Percentiles rank a stretch among this genome's conserved stretches.
phyloP scores from a whole-genome alignment of 2,888 invertebrate genomes.

The Cerceris ruficornis region DNA sequence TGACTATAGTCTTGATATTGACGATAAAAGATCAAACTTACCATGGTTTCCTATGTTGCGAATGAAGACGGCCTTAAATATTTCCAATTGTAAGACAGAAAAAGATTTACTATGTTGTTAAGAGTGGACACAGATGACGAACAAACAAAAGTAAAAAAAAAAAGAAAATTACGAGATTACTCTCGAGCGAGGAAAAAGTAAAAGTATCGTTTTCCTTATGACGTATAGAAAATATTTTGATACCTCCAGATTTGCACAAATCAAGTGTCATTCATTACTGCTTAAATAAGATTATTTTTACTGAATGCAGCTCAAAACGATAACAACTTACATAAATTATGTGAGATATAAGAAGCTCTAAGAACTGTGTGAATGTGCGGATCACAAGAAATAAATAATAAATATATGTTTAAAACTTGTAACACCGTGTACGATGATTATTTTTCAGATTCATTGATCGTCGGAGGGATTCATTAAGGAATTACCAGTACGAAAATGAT shows the following conservation, averaged over 20 bases:
- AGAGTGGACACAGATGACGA: slow-evolving; percentile 60
- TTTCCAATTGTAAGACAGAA: slow-evolving; percentile 66
- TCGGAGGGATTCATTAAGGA: background rate
- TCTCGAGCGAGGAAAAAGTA: slow-evolving; percentile 25
- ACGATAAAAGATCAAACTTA: slow-evolving; percentile 69
- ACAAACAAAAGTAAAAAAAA: slow-evolving; percentile 42
- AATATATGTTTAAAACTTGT: slow-evolving; percentile 78
- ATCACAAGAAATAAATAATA: slow-evolving; percentile 76
- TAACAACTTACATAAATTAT: slow-evolving; percentile 58
- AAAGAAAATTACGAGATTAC: slow-evolving; percentile 50
- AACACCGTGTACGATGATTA: slow-evolving; percentile 1
- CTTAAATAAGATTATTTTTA: slow-evolving; percentile 78
- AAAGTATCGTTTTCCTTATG: slow-evolving; percentile 63
- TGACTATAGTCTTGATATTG: slow-evolving; percentile 54
- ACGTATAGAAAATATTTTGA: slow-evolving; percentile 80
- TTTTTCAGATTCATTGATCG: background rate
- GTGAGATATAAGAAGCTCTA: slow-evolving; percentile 59
- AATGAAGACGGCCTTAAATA: slow-evolving; percentile 76
- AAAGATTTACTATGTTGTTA: slow-evolving; percentile 68
- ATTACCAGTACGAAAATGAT: background rate
- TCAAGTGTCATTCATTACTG: slow-evolving; percentile 73
- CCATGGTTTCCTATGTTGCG: slow-evolving; percentile 74
- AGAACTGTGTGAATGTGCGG: slow-evolving; percentile 76
- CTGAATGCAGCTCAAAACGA: slow-evolving; percentile 76
- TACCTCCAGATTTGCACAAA: slow-evolving; percentile 79